phyloP scores from a whole-genome alignment of 2,797 vertebrate genomes.

The Poeciliopsis infans region DNA sequence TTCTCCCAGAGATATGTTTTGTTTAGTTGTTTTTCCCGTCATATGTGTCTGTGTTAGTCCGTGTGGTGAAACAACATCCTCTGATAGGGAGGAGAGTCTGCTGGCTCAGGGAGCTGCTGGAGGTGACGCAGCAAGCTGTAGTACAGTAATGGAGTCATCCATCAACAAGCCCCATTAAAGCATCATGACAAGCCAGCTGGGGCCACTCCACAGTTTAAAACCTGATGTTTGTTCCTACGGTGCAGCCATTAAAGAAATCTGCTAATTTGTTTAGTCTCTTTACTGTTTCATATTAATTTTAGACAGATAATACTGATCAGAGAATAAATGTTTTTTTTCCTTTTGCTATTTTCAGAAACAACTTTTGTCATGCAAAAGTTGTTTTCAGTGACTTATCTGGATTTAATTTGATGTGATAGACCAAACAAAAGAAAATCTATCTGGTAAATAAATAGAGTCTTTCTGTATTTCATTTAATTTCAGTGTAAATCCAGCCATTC shows the following conservation, averaged over 20 bases:
- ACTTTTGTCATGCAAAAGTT: not conserved
- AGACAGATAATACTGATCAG: not conserved
- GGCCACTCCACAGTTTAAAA: conserved; percentile 66
- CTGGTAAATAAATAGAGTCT: not conserved
- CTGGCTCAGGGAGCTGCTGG: conserved; percentile 68
- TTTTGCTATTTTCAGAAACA: not conserved
- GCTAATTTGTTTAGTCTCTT: conserved; percentile 15
- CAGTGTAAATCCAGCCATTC: not conserved
- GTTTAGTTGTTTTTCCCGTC: conserved; percentile 66
- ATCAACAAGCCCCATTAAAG: conserved; percentile 78
- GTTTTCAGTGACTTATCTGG: not conserved
- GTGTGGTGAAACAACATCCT: conserved; percentile 73
- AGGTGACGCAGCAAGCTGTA: conserved; percentile 75
- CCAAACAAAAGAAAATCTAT: not conserved
- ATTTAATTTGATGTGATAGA: not conserved
- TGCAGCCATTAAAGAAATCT: conserved; percentile 42
- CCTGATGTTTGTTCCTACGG: conserved; percentile 62
- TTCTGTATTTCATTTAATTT: not conserved
- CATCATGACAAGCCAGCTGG: conserved; percentile 77
- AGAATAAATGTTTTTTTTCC: not conserved
- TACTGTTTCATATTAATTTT: conserved; percentile 8
- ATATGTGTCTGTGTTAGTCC: conserved; percentile 63
- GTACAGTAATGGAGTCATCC: conserved; percentile 81
- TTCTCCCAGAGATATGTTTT: conserved; percentile 59
- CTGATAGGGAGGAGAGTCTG: conserved; percentile 36